These are phyloP conservation scores for Coptodon bakossiorum DNA, from an alignment of 2,113 vertebrate genomes.

Conservation along the genomic window DNA sequence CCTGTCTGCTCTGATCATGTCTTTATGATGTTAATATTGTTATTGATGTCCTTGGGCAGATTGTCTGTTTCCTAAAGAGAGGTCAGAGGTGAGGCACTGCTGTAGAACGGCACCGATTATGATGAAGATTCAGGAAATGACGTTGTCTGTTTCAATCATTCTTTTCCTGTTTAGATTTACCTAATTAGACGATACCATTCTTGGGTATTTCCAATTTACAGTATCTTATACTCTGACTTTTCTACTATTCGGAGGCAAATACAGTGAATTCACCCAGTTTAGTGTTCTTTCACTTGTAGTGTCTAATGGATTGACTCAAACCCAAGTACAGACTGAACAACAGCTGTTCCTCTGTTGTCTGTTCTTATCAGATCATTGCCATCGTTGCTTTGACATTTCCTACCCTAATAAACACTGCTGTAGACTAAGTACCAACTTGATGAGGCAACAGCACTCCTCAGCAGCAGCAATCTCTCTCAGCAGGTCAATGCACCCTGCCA, in stretches of 20 bases:
- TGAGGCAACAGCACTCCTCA: neutral
- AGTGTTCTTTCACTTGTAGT: neutral
- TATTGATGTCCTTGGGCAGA: neutral
- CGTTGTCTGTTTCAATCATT: fast-evolving
- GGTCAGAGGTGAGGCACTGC: neutral
- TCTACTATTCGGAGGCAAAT: neutral
- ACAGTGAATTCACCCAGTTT: neutral
- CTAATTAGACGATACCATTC: neutral
- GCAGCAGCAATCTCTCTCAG: neutral
- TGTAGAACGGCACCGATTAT: neutral
- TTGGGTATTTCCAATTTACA: neutral
- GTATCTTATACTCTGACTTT: neutral
- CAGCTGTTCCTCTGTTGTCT: neutral
- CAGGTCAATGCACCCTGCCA: neutral
- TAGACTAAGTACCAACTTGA: neutral
- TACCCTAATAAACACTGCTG: neutral
- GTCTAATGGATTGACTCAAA: neutral
- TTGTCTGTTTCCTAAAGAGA: neutral
- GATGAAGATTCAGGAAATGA: neutral
- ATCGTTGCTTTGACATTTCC: neutral
- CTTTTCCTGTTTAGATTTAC: neutral
- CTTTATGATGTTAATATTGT: neutral
- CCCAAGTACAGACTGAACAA: neutral
- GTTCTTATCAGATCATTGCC: neutral
- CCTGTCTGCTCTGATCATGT: neutral